These are phyloP conservation scores for Aplodontia rufa DNA, from an alignment of 2,113 vertebrate genomes.

Conservation along the genomic window DNA sequence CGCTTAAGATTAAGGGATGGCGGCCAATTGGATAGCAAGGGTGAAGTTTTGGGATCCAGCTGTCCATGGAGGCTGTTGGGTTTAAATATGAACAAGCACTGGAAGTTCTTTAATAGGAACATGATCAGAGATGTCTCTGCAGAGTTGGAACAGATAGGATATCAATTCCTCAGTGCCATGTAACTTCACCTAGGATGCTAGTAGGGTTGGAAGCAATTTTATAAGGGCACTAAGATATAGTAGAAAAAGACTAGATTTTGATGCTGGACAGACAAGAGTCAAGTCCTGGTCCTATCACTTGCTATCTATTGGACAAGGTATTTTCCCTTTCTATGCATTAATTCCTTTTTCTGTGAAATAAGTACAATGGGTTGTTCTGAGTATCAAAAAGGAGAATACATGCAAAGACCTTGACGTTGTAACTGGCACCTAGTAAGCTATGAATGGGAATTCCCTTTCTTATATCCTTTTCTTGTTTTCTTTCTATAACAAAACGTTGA, in stretches of 20 bases:
- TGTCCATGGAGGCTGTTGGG: not conserved
- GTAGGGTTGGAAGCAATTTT: not conserved
- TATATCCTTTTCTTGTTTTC: not conserved
- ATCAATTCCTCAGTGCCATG: not conserved
- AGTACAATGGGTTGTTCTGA: not conserved
- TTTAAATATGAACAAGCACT: slow-evolving; percentile 13
- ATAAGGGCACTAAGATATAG: not conserved
- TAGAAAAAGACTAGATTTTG: not conserved
- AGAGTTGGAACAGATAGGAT: not conserved
- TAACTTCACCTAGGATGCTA: not conserved
- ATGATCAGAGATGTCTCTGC: not conserved
- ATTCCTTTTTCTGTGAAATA: slow-evolving; percentile 20
- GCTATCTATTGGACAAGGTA: not conserved
- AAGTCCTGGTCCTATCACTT: not conserved
- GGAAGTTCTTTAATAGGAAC: not conserved
- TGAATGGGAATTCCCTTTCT: slow-evolving; percentile 10
- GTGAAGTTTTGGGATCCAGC: slow-evolving; percentile 15
- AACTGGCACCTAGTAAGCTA: not conserved
- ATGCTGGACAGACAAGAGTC: not conserved
- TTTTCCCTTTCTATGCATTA: not conserved
- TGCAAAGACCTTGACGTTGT: slow-evolving; percentile 18
- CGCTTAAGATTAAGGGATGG: not conserved
- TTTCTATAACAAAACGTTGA: not conserved
- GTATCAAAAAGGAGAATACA: slow-evolving; percentile 3
- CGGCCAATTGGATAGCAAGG: not conserved